phyloP scores from a whole-genome alignment of 2,888 invertebrate genomes.

The Thera britannica region DNA sequence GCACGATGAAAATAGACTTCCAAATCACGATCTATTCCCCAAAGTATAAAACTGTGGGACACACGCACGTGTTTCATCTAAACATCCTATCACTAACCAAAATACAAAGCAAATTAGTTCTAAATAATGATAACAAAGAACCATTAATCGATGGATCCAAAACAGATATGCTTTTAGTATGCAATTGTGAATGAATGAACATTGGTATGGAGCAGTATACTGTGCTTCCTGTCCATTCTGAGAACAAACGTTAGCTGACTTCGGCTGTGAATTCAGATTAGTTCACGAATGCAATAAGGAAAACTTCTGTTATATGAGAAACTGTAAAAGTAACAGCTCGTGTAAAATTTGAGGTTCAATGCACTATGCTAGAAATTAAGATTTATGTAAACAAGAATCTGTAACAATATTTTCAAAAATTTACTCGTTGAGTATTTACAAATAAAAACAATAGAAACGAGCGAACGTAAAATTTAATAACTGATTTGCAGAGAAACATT shows the following conservation, averaged over 20 bases:
- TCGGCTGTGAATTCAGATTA: conserved; percentile 41
- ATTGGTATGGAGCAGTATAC: conserved; percentile 48
- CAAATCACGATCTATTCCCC: background rate
- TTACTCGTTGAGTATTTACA: too few relatives aligned
- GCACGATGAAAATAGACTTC: background rate
- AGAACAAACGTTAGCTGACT: conserved; percentile 49
- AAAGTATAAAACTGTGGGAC: background rate
- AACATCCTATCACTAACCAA: conserved; percentile 26
- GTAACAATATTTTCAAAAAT: too few relatives aligned
- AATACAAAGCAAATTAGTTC: conserved; percentile 26
- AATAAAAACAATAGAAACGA: background rate
- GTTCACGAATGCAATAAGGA: conserved; percentile 29
- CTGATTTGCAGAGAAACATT: conserved; percentile 1
- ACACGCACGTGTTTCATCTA: conserved; percentile 4
- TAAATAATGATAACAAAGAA: conserved; percentile 36
- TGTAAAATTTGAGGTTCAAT: background rate
- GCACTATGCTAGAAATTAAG: too few relatives aligned
- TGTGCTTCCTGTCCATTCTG: conserved; percentile 61
- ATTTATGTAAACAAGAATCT: too few relatives aligned
- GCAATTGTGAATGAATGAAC: conserved; percentile 50
- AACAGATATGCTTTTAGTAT: conserved; percentile 49
- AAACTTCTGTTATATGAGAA: conserved; percentile 19
- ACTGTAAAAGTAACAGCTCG: background rate
- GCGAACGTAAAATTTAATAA: background rate
- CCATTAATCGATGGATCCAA: conserved; percentile 40